These are phyloP conservation scores for Halcyon senegalensis DNA, from an alignment of 2,113 vertebrate species.

Conservation along the genomic window DNA sequence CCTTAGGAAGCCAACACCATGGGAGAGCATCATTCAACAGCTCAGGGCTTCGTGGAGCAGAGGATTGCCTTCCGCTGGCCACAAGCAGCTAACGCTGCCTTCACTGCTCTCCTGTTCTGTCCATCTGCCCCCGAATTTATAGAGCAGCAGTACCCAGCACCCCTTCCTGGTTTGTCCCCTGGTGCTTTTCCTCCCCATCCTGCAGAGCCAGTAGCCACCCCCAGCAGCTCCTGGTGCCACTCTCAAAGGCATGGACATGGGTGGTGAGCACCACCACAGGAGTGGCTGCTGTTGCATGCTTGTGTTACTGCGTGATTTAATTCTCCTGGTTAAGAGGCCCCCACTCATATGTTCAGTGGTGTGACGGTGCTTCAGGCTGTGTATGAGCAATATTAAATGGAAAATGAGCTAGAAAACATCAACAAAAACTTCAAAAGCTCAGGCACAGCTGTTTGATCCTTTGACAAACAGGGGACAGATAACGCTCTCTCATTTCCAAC, in stretches of 20 bases:
- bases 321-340: background rate
- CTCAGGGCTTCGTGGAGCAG: accelerated
- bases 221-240: background rate
- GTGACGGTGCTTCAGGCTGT: background rate
- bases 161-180: accelerated
- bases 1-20: accelerated
- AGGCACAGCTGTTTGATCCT: background rate
- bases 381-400: background rate
- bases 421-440: background rate
- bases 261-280: accelerated
- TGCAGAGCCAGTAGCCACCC: accelerated
- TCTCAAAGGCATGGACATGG: accelerated
- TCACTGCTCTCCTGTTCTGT: background rate
- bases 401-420: background rate
- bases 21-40: background rate
- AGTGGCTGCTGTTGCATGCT: background rate
- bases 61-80: accelerated
- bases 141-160: background rate
- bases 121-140: background rate
- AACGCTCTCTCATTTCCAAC: background rate
- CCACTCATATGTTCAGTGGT: accelerated
- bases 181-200: background rate
- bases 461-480: background rate
- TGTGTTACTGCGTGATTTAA: accelerated
- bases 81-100: background rate